phyloP scores from a whole-genome alignment of 2,888 invertebrate genomes.

The Gymnocheta viridis region DNA sequence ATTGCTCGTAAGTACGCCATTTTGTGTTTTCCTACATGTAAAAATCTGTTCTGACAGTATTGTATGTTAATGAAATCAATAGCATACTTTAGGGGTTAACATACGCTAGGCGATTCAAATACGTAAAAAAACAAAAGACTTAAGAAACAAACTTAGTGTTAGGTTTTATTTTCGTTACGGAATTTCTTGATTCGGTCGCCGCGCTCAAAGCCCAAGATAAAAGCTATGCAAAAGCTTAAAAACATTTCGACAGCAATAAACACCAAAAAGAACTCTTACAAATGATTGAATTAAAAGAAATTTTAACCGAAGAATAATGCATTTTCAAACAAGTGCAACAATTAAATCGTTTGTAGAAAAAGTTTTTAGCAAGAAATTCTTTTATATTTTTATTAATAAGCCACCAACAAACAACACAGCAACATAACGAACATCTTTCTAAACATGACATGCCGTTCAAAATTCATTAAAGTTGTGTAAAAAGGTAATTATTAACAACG shows the following conservation, averaged over 20 bases:
- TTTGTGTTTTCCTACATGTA: too few relatives aligned
- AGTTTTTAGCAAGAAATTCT: background rate
- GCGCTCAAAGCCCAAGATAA: too few relatives aligned
- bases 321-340: background rate
- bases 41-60: too few relatives aligned
- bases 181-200: too few relatives aligned
- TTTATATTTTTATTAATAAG: background rate
- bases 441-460: slow-evolving; percentile 26
- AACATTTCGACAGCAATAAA: slow-evolving; percentile 24
- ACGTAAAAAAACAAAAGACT: too few relatives aligned
- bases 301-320: background rate
- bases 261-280: slow-evolving; percentile 4
- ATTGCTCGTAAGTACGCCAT: too few relatives aligned
- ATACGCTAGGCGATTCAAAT: too few relatives aligned
- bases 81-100: too few relatives aligned
- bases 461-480: slow-evolving; percentile 38
- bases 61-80: too few relatives aligned
- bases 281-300: background rate
- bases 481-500: slow-evolving; percentile 39
- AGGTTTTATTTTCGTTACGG: too few relatives aligned
- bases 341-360: background rate
- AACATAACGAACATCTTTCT: slow-evolving; percentile 2
- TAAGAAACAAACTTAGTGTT: too few relatives aligned
- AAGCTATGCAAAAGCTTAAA: too few relatives aligned
- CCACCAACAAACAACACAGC: background rate